Base-by-base conservation (phyloP, 2,888 invertebrate species). In the Macrostomum cliftonense region DNA sequence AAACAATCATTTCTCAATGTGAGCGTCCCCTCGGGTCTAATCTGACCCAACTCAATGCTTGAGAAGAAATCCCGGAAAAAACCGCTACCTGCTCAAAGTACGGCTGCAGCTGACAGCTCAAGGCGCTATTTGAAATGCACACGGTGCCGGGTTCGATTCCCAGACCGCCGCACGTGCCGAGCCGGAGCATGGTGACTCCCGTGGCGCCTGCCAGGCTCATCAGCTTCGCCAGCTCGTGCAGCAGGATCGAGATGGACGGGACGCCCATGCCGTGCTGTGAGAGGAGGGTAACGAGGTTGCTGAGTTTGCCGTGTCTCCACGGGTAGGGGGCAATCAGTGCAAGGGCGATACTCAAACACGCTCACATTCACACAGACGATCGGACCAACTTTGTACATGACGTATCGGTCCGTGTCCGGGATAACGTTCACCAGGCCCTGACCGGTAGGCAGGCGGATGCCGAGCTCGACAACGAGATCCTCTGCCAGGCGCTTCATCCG, bases 181-280 rank as follows among this genome's bases (percentile, higher is more conserved):
- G 81, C 56, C 95, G 77, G 73, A 93, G 82, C 76, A 93, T 88
- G 50, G 86, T 76, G 0, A 91, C 88, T 68, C 87, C 85, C 53
- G 77, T 43, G 1, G 20, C 37, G n/a, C 78, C 81, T 39, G 95
- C 88, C 68, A 88, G 85, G 70, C 83, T 82, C 81, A 97, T 83
- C 60, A 97, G 74, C 73, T 97, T 97, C 65, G 93, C 86, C 54
- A 89, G 76, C 74, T 97, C 95, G 68, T 93, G 88, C 51, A 97
- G 77, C 48, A 95, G 76, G 58, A 97, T 91, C 46, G 87, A 85
- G 49, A 93, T 79, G 0, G 95, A 95, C 5, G 95, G 89, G 48
- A 86, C 82, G 5, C 95, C 97, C 85, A 97, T 97, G 51, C 95
- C 97, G 65, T 97, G 97, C 86, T 88, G 73, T 1, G 74, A 68